These are phyloP conservation scores for Athrips mouffetella DNA, from an alignment of 2,888 invertebrate species.

Conservation along the genomic window DNA sequence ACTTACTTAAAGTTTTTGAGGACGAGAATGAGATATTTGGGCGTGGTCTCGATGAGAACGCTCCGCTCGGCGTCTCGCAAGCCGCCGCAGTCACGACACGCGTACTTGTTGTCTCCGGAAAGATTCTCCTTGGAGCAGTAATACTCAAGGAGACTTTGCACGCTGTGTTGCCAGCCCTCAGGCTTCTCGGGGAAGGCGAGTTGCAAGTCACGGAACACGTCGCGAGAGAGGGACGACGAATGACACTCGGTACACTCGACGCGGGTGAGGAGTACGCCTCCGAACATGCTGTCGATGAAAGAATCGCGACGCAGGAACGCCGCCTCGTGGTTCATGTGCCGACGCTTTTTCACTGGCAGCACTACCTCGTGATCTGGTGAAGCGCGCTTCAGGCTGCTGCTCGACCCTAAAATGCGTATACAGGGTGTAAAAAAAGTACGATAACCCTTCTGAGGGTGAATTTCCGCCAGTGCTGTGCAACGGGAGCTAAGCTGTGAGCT, in stretches of 20 bases:
- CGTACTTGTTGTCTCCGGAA: constrained; percentile 88
- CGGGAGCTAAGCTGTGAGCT: too few species aligned
- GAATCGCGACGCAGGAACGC: constrained; percentile 49
- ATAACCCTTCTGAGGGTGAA: too few species aligned
- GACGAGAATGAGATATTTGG: constrained; percentile 87
- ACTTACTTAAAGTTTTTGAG: constrained; percentile 85
- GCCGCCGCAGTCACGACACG: constrained; percentile 85
- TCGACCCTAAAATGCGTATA: constrained; percentile 41
- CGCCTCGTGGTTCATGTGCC: constrained; percentile 42
- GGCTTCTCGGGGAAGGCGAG: constrained; percentile 83
- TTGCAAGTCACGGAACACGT: constrained; percentile 89
- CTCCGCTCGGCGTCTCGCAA: constrained; percentile 85
- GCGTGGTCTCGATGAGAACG: constrained; percentile 81
- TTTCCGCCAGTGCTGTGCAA: too few species aligned
- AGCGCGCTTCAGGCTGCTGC: constrained; percentile 38
- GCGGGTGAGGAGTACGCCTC: constrained; percentile 86
- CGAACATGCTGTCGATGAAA: constrained; percentile 83
- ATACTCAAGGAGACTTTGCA: constrained; percentile 87
- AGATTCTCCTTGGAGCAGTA: constrained; percentile 88
- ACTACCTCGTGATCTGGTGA: constrained; percentile 27
- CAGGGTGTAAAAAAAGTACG: too few species aligned
- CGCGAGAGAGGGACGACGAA: constrained; percentile 84
- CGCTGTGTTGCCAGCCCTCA: constrained; percentile 73
- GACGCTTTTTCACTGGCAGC: constrained; percentile 44
- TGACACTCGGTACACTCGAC: constrained; percentile 86